Base-by-base conservation (phyloP, 2,113 vertebrate genomes). In the Neolamprologus hecqui region DNA sequence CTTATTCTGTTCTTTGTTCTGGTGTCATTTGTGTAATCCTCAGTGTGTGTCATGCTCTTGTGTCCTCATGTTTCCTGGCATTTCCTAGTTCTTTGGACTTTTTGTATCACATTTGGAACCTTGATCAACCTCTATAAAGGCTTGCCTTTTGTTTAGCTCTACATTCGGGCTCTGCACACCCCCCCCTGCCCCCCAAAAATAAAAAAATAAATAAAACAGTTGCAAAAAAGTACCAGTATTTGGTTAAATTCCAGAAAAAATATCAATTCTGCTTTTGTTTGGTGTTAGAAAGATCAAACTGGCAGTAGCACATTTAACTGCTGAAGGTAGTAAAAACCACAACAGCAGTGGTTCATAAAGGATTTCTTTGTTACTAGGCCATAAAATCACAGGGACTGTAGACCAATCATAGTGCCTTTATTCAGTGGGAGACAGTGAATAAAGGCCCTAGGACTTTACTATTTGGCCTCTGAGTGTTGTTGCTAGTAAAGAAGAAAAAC, bases 381-480 rank as follows among this genome's bases (percentile, higher is more conserved):
- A 73, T 93, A 86, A 91, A 93, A 82, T 88, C 82, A 82, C 83
- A 65, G 87, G 3, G n/a, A 85, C 70, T 84, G 90, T 84, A 90
- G 90, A 79, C 85, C 86, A 89, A 84, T 54, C 49, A 77, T 54
- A 77, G 73, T 0, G 45, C 45, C 73, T 77, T 77, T 51, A 77
- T 77, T 77, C 73, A 92, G 91, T 84, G 49, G 83, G 89, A 90
- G 87, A 84, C 90, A 87, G 89, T 94, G n/a, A 95, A 95, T 93
- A 88, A 91, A 93, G 60, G 70, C 68, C 28, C 4, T 83, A 26
- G 51, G 75, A 92, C 89, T 93, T 85, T 81, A 92, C 87, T 92
- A 89, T 93, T 79, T 89, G 87, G 88, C 37, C 45, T 9, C 21
- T 15, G 75, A 88, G 83, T 81, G 90, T 86, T 87, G 84, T 81